phyloP scores from a whole-genome alignment of 2,797 vertebrate species.

The Mus minutoides region DNA sequence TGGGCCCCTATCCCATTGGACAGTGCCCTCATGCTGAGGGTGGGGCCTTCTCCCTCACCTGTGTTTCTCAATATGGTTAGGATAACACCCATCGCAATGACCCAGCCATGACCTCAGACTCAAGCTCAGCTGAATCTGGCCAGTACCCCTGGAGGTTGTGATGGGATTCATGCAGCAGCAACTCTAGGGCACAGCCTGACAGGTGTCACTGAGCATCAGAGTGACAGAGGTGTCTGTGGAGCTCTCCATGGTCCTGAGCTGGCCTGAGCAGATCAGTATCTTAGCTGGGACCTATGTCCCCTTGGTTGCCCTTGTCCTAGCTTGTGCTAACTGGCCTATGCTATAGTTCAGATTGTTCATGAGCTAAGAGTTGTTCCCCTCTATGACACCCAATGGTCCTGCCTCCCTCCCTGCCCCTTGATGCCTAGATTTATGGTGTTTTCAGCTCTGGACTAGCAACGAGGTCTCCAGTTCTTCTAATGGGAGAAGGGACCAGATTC shows the following conservation, averaged over 20 bases:
- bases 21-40: neutral
- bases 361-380: neutral
- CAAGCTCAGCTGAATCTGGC: neutral
- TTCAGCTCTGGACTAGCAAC: neutral
- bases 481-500: neutral
- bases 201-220: conserved; percentile 8
- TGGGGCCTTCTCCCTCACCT: rapidly evolving
- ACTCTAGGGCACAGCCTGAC: neutral
- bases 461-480: neutral
- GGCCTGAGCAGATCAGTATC: conserved; percentile 54
- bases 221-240: neutral
- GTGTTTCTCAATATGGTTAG: neutral
- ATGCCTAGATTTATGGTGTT: neutral
- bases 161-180: neutral
- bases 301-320: neutral
- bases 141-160: neutral
- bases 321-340: neutral
- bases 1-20: neutral
- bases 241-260: conserved; percentile 79
- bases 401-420: neutral
- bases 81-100: conserved; percentile 5
- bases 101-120: neutral
- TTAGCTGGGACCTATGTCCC: conserved; percentile 11
- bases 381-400: no score
- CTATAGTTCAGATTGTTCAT: neutral